Conservation (phyloP, 2,113 vertebrate species). For the Passer montanus region DNA sequence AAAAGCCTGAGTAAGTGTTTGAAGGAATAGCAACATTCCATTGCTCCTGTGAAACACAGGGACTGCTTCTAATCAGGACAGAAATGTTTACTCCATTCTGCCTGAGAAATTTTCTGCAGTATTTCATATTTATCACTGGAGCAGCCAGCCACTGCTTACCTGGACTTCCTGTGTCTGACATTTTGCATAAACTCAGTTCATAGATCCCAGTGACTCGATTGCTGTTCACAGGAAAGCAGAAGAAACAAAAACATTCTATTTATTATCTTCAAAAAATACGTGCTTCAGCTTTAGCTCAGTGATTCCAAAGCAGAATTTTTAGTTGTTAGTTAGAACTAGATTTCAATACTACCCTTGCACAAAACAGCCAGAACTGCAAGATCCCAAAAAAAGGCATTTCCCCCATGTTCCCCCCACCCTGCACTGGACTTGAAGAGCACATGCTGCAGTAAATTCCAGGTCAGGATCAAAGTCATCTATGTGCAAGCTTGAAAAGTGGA, state of each 20-base stretch:
- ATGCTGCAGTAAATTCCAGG: not conserved
- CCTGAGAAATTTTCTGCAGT: not conserved
- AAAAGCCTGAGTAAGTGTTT: not conserved
- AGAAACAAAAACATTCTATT: not conserved
- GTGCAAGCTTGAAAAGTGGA: not conserved
- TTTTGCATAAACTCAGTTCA: conserved; percentile 96
- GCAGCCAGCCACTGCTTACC: conserved; percentile 74
- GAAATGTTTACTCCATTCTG: not conserved
- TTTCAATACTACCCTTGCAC: not conserved
- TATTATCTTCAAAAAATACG: not conserved
- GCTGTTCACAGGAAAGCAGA: conserved; percentile 71
- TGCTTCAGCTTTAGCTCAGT: not conserved
- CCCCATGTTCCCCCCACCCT: not conserved
- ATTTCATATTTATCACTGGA: not conserved
- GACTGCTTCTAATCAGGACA: not conserved
- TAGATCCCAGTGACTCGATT: conserved; percentile 97
- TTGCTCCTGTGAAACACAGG: not conserved
- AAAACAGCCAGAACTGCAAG: not conserved
- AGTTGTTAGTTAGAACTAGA: not conserved
- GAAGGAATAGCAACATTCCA: not conserved
- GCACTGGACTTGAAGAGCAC: not conserved
- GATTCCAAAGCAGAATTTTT: not conserved
- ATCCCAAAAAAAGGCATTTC: not conserved
- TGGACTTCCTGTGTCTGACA: conserved; percentile 95
- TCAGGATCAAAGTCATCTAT: not conserved